These are phyloP conservation scores for Aurelia coerulea DNA, from an alignment of 30 jellyfish, hydroid and myxozoan genomes.

Conservation along the genomic window DNA sequence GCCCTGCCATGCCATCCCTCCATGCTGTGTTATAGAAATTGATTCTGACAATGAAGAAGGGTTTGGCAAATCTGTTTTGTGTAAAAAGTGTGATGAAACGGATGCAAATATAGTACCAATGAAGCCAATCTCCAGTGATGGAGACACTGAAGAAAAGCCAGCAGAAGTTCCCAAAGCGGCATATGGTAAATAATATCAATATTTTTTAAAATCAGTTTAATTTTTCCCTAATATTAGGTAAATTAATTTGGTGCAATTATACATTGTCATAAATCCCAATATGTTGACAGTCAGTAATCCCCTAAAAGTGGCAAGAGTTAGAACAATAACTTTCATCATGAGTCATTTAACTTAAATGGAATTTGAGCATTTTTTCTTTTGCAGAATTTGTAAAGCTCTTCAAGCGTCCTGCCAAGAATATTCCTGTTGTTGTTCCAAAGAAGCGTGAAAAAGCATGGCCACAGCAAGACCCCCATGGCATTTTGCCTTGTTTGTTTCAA, in stretches of 20 bases:
- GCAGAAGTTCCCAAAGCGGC: background rate
- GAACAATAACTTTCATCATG: too few relatives aligned
- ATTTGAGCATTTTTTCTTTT: background rate
- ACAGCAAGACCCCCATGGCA: background rate
- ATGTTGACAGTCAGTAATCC: too few relatives aligned
- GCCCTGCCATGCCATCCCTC: slow-evolving; percentile 5
- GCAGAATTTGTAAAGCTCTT: background rate
- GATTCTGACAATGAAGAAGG: background rate
- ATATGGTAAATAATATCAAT: too few relatives aligned
- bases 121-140: background rate
- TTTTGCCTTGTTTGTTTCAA: background rate
- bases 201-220: too few relatives aligned
- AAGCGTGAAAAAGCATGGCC: background rate
- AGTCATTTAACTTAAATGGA: background rate
- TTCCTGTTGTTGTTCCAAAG: background rate
- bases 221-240: too few relatives aligned
- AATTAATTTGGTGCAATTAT: too few relatives aligned
- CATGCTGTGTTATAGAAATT: background rate
- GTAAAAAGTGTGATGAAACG: background rate
- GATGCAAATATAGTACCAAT: too few relatives aligned
- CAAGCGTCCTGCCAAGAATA: background rate
- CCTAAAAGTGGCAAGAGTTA: too few relatives aligned
- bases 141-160: background rate
- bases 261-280: too few relatives aligned
- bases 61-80: background rate